Conservation (phyloP, 2,888 invertebrate genomes). For the Hyalella azteca region DNA sequence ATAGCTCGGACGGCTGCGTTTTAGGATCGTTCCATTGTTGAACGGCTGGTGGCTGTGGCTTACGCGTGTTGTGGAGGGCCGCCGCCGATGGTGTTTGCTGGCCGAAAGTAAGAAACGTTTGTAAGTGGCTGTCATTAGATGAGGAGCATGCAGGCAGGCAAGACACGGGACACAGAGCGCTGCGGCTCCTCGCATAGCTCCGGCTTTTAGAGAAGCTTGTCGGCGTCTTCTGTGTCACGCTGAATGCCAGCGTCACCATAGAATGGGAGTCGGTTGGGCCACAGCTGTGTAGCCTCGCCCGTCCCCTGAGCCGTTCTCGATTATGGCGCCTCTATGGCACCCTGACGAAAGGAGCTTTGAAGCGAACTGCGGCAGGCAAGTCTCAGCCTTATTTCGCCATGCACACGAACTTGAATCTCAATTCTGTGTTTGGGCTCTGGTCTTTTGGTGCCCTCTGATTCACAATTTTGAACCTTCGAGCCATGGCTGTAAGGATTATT, state of each 20-base stretch:
- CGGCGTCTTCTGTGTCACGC: conserved; percentile 16
- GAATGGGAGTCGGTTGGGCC: conserved; percentile 13
- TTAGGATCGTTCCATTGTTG: conserved; percentile 28
- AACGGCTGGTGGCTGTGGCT: not conserved
- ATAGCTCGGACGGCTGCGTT: conserved; percentile 2
- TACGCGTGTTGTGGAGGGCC: not conserved
- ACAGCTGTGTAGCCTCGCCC: conserved; percentile 29
- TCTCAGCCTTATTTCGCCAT: not conserved
- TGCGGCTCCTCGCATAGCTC: conserved; percentile 30
- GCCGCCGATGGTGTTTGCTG: conserved; percentile 15
- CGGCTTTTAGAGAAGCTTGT: conserved; percentile 20
- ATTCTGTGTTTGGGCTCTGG: not conserved
- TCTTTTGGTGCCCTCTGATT: not conserved
- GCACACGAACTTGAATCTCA: not conserved
- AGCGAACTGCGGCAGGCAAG: not conserved
- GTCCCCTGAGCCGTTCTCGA: not conserved
- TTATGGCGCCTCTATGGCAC: conserved; percentile 9
- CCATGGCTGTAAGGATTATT: not conserved
- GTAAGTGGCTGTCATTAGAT: conserved; percentile 41
- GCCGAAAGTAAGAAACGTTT: conserved; percentile 38
- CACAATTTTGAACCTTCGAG: not conserved
- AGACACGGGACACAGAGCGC: conserved; percentile 6
- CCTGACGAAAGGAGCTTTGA: not conserved
- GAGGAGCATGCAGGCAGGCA: conserved; percentile 38
- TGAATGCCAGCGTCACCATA: conserved; percentile 15